Base-by-base conservation (phyloP, 2,113 vertebrate species). In the Erythrolamprus reginae region DNA sequence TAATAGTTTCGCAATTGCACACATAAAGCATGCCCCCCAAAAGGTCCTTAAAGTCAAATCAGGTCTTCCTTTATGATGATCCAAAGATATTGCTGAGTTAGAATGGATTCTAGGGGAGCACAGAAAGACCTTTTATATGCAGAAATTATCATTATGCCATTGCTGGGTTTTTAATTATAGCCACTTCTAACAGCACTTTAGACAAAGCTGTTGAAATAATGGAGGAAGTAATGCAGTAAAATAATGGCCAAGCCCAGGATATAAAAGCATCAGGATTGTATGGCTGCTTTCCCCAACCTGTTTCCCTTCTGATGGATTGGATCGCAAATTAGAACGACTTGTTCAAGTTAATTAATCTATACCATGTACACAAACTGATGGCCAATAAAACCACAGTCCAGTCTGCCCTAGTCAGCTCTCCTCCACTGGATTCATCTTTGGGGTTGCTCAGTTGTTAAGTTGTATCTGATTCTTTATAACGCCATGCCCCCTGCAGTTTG, bases 91-190 rank as follows among this genome's bases (percentile, higher is more conserved):
- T 93, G 94, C 94, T 93, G 92, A 91, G 92, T 96, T 93, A 84
- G 93, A 96, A 95, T 94, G 94, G 96, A 96, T 95, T 96, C 95
- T 96, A 92, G 90, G 95, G 94, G 94, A 38, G 45, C 58, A 61
- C 94, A 94, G 94, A 95, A 96, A 95, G 95, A 96, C 95, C 96
- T 42, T 96, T 95, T 96, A 95, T 94, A 96, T 95, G 95, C 95
- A 93, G 96, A 93, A 97, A 96, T 95, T 93, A 96, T 97, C 95
- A 92, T 93, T 96, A 95, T 95, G 94, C 94, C 96, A 92, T 96
- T 96, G 96, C 97, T 96, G 96, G 95, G 95, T 96, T 96, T 94
- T 97, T 97, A 97, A 97, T 97, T 97, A 97, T 96, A 93, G 90
- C 94, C 94, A 95, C 91, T 93, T 95, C 93, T 84, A 95, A 92